phyloP scores from a whole-genome alignment of 2,888 invertebrate genomes.

The Drosophila fulvimacula region DNA sequence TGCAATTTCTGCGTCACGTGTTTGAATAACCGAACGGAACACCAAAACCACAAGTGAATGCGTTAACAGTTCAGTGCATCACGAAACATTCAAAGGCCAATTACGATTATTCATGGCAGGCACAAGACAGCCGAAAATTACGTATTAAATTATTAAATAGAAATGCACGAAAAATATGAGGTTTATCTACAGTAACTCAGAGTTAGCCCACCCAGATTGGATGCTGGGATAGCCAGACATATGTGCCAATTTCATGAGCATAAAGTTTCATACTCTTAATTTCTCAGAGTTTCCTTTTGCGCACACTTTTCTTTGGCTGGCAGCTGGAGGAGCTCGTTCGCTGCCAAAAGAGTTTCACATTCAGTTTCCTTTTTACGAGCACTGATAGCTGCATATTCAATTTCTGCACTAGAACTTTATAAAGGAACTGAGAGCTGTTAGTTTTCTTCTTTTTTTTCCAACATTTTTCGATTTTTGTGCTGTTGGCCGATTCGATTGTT shows the following conservation, averaged over 20 bases:
- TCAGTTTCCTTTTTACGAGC: constrained; percentile 3
- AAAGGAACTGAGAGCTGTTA: background rate
- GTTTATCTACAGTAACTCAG: constrained; percentile 1
- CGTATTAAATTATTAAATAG: background rate
- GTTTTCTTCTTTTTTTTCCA: background rate
- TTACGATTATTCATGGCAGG: background rate
- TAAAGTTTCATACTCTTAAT: background rate
- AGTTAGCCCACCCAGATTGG: background rate
- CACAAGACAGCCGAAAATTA: background rate
- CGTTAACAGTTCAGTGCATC: constrained; percentile 10
- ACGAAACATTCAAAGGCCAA: background rate
- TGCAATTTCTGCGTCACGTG: background rate
- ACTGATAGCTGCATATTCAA: constrained; percentile 6
- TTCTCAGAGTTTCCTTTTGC: background rate
- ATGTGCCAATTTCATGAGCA: background rate
- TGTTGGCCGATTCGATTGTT: background rate
- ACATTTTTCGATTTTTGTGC: background rate
- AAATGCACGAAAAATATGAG: too few relatives aligned
- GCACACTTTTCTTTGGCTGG: background rate
- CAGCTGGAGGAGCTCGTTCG: background rate
- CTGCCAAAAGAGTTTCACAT: constrained; percentile 2
- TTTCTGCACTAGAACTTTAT: constrained; percentile 6
- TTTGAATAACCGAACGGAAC: background rate
- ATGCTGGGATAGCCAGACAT: background rate
- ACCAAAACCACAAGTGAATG: background rate